Conservation (phyloP, 2,797 vertebrate genomes). For the Mormyrus hasselquistii region DNA sequence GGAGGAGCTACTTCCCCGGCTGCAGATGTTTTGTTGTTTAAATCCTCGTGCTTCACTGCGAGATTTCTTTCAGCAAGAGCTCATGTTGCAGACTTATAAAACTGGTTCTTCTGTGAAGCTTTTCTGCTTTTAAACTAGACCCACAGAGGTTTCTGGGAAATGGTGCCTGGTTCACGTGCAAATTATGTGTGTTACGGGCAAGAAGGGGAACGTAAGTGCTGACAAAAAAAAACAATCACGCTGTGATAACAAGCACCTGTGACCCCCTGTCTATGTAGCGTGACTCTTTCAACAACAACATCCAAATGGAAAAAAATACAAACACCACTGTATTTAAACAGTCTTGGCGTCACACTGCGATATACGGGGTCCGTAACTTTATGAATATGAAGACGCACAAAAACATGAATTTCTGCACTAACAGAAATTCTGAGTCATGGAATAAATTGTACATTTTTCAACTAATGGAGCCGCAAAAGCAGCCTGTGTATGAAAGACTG, state of each 20-base stretch:
- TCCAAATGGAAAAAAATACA: not conserved
- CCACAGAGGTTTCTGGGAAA: slow-evolving; percentile 41
- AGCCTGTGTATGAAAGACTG: not conserved
- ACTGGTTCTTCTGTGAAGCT: not conserved
- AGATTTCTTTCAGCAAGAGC: slow-evolving; percentile 10
- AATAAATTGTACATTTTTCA: not conserved
- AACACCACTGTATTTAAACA: not conserved
- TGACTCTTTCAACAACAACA: slow-evolving; percentile 5
- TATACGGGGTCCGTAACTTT: not conserved
- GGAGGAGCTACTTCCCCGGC: not conserved
- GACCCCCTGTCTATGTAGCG: not conserved
- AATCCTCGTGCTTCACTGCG: slow-evolving; percentile 18
- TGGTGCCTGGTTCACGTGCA: slow-evolving; percentile 32
- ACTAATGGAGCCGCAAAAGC: not conserved
- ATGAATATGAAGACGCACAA: not conserved
- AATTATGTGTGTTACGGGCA: not conserved
- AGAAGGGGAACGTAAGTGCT: slow-evolving; percentile 23
- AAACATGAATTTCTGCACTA: not conserved
- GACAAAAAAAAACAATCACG: slow-evolving; percentile 39
- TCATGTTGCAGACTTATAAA: not conserved
- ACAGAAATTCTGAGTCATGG: slow-evolving; percentile 1
- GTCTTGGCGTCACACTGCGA: not conserved
- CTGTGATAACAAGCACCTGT: slow-evolving; percentile 37
- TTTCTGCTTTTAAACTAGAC: not conserved
- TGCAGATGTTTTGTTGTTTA: slow-evolving; percentile 17